Base-by-base conservation (phyloP, 37 sponge, comb jelly and placozoan genomes). In the Spongilla lacustris region DNA sequence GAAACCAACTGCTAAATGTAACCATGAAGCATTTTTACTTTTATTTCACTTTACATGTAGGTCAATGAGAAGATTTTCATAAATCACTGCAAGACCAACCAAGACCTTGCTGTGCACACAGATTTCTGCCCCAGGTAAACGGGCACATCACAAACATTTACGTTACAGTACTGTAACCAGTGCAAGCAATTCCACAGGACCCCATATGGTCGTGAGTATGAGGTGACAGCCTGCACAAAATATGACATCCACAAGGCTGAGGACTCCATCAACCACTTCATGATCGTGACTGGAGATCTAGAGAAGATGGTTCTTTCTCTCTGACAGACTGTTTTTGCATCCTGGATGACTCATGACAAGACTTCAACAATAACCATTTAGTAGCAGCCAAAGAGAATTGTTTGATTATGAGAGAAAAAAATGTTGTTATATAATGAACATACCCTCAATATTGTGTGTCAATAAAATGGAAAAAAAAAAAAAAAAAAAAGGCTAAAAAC, bases 81-180 rank as follows among this genome's bases (percentile, higher is more conserved):
- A 76, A 99, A 95, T 76, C 99, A 99, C 73, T 95, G 94, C 41
- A 99, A 95, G 79, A 97, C 99, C 17, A 99, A 99, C 85, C 94
- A 97, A 50, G 70, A 95, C 77, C 84, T 99, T 69, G 87, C 96
- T 21, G 83, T 89, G 25, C 84, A 94, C 67, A 36, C 90, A 50
- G 92, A 96, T 25, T 97, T 88, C 84, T 69, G 75, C 49, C 90
- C 79, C 84, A 98, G 86, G 98, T 97, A n/a, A n/a, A n/a, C n/a
- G n/a, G n/a, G n/a, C n/a, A n/a, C n/a, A n/a, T n/a, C n/a, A n/a
- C n/a, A n/a, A n/a, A n/a, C n/a, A n/a, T n/a, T n/a, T n/a, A n/a
- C n/a, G n/a, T n/a, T n/a, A n/a, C n/a, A n/a, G n/a, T n/a, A n/a
- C n/a, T n/a, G n/a, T n/a, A n/a, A n/a, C n/a, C n/a, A n/a, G n/a